Evolutionary conservation across 2,797 vertebrate genomes (phyloP), one percentile per base, ranked within the genome.

Genomic region (Darevskia mixta): DNA sequence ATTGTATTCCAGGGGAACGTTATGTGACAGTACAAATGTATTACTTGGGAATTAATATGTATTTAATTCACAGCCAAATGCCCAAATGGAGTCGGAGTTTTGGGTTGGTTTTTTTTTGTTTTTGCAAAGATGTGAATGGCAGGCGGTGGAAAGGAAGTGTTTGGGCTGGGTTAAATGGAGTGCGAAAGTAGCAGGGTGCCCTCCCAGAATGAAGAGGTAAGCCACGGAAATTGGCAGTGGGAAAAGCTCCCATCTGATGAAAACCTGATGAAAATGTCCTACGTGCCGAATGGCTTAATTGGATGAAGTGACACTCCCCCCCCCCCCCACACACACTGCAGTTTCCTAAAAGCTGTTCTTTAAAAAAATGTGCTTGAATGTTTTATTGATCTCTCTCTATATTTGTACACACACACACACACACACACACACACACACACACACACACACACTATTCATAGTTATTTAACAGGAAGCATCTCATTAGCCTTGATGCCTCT

Each of bases 51-150:
- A 95, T 96, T 95, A 95, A 96, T 95, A 96, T 95, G 95, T 90
- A 96, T 96, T 82, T 97, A 95, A 95, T 93, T 94, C 95, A 87
- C 78, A 94, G 92, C 87, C 93, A 95, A 92, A 95, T 95, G 92
- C 92, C 95, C 91, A 93, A 92, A 92, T 80, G 81, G 81, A 92
- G 89, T 88, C 92, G 8, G 23, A 15, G 49, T 55, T 55, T 55
- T 15, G 3, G 49, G 41, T 43, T 6, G 41, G 4, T 55, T 55
- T 55, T 55, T 49, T 3, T 49, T 13, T 49, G 13, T 94, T 95
- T 93, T 96, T 94, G 90, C 92, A 91, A 86, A 95, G 93, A 91
- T 94, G 87, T 94, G 93, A 95, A 93, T 92, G 92, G 90, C 94
- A 95, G 91, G 90, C 86, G 91, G 86, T 86, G 94, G 80, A 94